Percentiles rank a stretch among this genome's conserved stretches.
These are phyloP conservation scores for Amazona guildingii DNA, from an alignment of 2,113 vertebrate genomes.

Conservation along the genomic window DNA sequence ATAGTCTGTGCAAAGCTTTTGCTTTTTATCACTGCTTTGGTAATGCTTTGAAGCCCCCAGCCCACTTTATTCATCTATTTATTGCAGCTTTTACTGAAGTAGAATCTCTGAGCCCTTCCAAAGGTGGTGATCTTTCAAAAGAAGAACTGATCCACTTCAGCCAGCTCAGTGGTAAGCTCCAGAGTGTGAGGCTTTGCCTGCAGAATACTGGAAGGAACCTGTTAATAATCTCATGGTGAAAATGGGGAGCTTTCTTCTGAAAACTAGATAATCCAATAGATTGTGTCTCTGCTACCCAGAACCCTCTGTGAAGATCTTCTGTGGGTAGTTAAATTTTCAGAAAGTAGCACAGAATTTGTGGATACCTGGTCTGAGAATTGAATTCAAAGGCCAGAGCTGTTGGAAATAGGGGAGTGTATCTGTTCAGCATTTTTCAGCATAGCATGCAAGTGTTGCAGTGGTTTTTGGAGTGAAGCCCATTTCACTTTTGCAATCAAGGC, in stretches of 20 bases:
- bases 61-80: not conserved
- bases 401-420: not conserved
- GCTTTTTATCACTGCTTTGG: not conserved
- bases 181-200: not conserved
- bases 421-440: not conserved
- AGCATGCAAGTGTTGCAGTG: not conserved
- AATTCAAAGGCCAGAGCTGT: not conserved
- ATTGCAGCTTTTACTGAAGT: conserved; percentile 87
- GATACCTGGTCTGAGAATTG: not conserved
- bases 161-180: conserved; percentile 84
- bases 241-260: not conserved
- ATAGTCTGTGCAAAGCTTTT: not conserved
- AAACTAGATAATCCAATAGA: not conserved
- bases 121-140: conserved; percentile 82
- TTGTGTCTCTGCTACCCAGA: not conserved
- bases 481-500: not conserved
- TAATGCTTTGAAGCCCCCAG: not conserved
- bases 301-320: not conserved
- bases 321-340: not conserved
- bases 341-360: not conserved
- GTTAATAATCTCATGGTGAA: not conserved
- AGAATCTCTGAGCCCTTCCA: conserved; percentile 80
- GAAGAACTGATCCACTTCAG: conserved; percentile 88
- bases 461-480: not conserved
- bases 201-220: not conserved